These are phyloP conservation scores for Rhingia campestris DNA, from an alignment of 2,888 invertebrate species.

Conservation along the genomic window DNA sequence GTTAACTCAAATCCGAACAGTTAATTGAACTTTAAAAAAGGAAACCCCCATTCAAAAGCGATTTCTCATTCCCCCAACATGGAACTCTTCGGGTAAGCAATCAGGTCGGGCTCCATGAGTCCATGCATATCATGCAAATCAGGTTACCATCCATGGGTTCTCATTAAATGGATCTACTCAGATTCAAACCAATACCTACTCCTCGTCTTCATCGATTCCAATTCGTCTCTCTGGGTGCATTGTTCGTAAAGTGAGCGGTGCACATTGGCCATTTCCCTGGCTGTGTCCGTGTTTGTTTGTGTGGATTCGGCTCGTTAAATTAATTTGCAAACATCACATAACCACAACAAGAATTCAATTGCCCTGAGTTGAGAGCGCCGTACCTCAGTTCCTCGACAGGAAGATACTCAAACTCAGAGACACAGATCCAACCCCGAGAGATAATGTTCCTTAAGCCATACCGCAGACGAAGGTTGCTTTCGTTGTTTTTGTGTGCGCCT, in stretches of 20 bases:
- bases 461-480: slow-evolving; percentile 33
- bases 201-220: slow-evolving; percentile 27
- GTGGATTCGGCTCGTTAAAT: slow-evolving; percentile 68
- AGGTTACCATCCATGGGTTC: slow-evolving; percentile 53
- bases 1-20: slow-evolving; percentile 13
- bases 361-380: slow-evolving; percentile 29
- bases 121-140: slow-evolving; percentile 55
- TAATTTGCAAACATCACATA: slow-evolving; percentile 55
- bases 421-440: background rate
- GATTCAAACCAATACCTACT: too few relatives aligned
- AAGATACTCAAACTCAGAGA: slow-evolving; percentile 12
- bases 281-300: slow-evolving; percentile 27
- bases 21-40: slow-evolving; percentile 28
- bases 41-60: background rate
- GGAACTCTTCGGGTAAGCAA: background rate
- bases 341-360: slow-evolving; percentile 12
- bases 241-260: background rate
- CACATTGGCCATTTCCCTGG: background rate
- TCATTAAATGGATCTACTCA: slow-evolving; percentile 50
- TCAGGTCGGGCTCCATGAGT: background rate
- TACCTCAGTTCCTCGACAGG: background rate
- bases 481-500: background rate
- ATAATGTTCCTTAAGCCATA: slow-evolving; percentile 26
- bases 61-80: background rate
- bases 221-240: slow-evolving; percentile 14